Evolutionary conservation across 2,888 invertebrate genomes (phyloP), one percentile per base, ranked within the genome.

Genomic region (Drosophila mimetica): DNA sequence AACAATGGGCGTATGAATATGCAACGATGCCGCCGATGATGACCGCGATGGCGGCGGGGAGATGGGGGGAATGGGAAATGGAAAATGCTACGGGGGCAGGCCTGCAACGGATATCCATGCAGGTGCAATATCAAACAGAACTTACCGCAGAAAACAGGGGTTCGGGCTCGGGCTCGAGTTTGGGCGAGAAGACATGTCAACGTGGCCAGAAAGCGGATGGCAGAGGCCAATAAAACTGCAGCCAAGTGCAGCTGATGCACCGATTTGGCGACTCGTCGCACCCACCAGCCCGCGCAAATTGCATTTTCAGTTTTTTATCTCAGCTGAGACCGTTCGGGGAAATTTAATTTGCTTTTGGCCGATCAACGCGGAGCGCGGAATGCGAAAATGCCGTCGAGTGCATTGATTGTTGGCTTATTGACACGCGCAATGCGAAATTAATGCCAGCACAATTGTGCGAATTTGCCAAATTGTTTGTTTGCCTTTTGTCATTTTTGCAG

Each of bases 91-190:
- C 18, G 22, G 42, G 22, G 42, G 18, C 28, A 16, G 30, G 36
- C 47, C 65, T 71, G 74, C 65, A 74, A 67, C 69, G 80, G 77
- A 77, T 67, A 79, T 74, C 70, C 77, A 79, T 74, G 79, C 82
- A 82, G 84, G 81, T 84, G 81, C 77, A 81, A 84, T 84, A 81
- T 82, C 79, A 60, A 79, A 48, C 75, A 75, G 83, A 75, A 76
- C 64, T 65, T 61, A 61, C 64, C 64, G 30, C 61, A 54, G 25
- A 59, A 28, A 59, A 32, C 48, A 28, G 28, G 53, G 2, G 28
- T 1, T 16, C n/a, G 34, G n/a, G 34, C 1, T 34, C 13, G 11
- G 18, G 18, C 9, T 37, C 4, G 9, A 8, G 14, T 32, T 11
- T 32, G 14, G 41, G 22, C 57, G 30, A 42, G 16, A 51, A 60